Percentiles rank a stretch among this genome's conserved stretches.
These are phyloP conservation scores for Psix sp. DNA, from an alignment of 1,140 invertebrate genomes.

Conservation along the genomic window DNA sequence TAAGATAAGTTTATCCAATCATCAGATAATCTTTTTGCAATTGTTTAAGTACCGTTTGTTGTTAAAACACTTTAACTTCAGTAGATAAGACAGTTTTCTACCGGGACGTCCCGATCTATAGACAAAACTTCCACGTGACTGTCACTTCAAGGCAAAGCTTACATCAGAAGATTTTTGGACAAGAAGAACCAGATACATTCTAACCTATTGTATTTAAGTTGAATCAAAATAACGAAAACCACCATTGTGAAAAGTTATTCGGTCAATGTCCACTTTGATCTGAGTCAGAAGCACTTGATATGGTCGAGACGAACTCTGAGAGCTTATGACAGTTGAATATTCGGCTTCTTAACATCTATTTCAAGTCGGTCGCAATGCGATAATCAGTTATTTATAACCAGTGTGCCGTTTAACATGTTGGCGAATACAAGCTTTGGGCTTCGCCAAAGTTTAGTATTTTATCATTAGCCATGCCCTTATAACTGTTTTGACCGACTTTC, in stretches of 20 bases:
- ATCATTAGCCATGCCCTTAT: slow-evolving; percentile 35
- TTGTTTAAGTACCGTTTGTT: neutral
- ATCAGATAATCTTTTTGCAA: too few relatives aligned
- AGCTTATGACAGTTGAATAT: slow-evolving; percentile 55
- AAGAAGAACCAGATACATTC: slow-evolving; percentile 3
- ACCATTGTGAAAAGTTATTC: neutral
- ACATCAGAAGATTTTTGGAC: slow-evolving; percentile 15
- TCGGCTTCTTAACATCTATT: slow-evolving; percentile 66
- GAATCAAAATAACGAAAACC: neutral
- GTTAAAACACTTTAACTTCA: slow-evolving; percentile 4
- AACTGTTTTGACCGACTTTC: slow-evolving; percentile 5
- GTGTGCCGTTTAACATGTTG: slow-evolving; percentile 63
- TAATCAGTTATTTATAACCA: slow-evolving; percentile 75
- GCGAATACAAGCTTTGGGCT: slow-evolving; percentile 38
- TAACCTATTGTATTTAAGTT: slow-evolving; percentile 16
- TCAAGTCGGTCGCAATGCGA: slow-evolving; percentile 66
- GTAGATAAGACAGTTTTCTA: slow-evolving; percentile 11
- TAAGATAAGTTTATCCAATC: too few relatives aligned
- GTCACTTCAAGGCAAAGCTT: slow-evolving; percentile 13
- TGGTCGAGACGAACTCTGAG: slow-evolving; percentile 8
- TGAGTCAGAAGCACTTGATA: neutral
- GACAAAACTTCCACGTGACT: slow-evolving; percentile 26
- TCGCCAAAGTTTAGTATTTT: slow-evolving; percentile 38
- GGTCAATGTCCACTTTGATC: neutral
- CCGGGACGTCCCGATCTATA: neutral